Evolutionary conservation across 2,113 vertebrate species (phyloP).

Genomic region (Spea bombifrons): DNA sequence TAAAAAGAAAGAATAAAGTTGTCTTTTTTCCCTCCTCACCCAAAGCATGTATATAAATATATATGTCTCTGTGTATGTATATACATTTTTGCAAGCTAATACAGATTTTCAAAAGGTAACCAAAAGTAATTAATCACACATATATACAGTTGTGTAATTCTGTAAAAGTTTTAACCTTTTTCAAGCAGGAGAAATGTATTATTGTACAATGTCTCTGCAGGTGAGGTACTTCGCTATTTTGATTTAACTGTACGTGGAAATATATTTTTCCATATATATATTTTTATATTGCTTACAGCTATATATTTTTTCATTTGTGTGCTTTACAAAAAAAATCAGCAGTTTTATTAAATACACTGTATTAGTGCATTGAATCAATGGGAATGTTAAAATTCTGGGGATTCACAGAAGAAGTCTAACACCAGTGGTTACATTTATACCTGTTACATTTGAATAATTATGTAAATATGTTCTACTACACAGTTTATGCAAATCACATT

Average conservation of each 20-base stretch:
- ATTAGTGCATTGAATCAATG: conserved; percentile 47
- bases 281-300: conserved; percentile 52
- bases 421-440: neutral
- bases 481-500: neutral
- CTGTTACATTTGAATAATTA: neutral
- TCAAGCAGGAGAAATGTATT: conserved; percentile 35
- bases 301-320: conserved; percentile 45
- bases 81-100: conserved; percentile 53
- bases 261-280: conserved; percentile 55
- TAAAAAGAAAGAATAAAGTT: conserved; percentile 69
- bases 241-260: conserved; percentile 58
- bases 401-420: neutral
- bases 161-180: conserved; percentile 21
- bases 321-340: conserved; percentile 23
- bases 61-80: conserved; percentile 49
- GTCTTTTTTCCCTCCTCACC: conserved; percentile 22
- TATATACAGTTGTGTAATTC: conserved; percentile 14
- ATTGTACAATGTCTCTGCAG: conserved; percentile 38
- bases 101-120: neutral
- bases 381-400: conserved; percentile 8
- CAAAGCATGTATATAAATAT: conserved; percentile 52
- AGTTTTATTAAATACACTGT: conserved; percentile 49
- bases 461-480: neutral
- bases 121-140: neutral
- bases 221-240: conserved; percentile 55